These are phyloP conservation scores for Prorops nasuta DNA, from an alignment of 1,140 invertebrate species.

Conservation along the genomic window DNA sequence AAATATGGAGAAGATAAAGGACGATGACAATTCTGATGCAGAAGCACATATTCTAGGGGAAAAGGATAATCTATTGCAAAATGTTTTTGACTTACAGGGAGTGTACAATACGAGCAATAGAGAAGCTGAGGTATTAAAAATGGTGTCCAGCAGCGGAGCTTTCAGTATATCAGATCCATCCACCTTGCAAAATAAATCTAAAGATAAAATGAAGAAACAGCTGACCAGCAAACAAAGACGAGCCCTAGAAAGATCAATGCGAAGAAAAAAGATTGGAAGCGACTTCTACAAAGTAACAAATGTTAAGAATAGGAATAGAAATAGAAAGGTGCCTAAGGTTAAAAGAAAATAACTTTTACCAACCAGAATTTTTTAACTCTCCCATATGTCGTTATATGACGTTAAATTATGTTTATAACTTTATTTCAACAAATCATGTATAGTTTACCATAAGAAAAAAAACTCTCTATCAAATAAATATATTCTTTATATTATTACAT, in stretches of 20 bases:
- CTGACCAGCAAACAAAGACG: slow-evolving; percentile 77
- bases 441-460: too few species aligned
- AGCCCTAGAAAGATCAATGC: slow-evolving; percentile 70
- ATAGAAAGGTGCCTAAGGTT: slow-evolving; percentile 57
- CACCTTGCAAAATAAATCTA: slow-evolving; percentile 29
- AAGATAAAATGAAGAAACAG: slow-evolving; percentile 49
- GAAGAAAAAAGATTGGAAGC: slow-evolving; percentile 84
- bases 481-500: too few species aligned
- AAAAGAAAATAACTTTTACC: slow-evolving; percentile 28
- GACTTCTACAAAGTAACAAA: slow-evolving; percentile 92
- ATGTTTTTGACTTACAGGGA: slow-evolving; percentile 42
- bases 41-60: slow-evolving; percentile 31
- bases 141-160: slow-evolving; percentile 61
- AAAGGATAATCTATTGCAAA: slow-evolving; percentile 47
- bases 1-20: slow-evolving; percentile 2
- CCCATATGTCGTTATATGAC: too few species aligned
- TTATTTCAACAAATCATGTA: too few species aligned
- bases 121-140: slow-evolving; percentile 41
- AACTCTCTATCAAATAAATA: too few species aligned
- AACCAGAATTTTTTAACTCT: too few species aligned
- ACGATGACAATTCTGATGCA: slow-evolving; percentile 27
- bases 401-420: too few species aligned
- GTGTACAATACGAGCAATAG: slow-evolving; percentile 49
- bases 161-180: slow-evolving; percentile 60
- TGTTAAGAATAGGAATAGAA: slow-evolving; percentile 85